These are phyloP conservation scores for Stegastes partitus DNA, from an alignment of 2,113 vertebrate species.

Conservation along the genomic window DNA sequence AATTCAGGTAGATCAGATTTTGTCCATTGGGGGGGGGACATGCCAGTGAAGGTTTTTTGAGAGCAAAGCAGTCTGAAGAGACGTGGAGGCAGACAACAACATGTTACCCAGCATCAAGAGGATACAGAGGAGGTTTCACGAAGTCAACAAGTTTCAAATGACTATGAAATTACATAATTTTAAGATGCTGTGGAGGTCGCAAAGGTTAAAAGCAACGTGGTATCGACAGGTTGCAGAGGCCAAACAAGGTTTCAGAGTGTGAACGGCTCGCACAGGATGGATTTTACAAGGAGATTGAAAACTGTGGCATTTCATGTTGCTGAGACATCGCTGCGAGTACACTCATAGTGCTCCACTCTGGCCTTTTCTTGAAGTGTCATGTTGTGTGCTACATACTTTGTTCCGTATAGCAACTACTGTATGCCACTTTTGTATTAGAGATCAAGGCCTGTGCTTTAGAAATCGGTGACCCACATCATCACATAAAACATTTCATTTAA, in stretches of 20 bases:
- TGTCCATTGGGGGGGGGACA: too few relatives aligned
- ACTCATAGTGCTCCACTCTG: constrained; percentile 39
- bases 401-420: constrained; percentile 11
- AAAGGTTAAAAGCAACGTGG: constrained; percentile 37
- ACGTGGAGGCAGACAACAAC: constrained; percentile 5
- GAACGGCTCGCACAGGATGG: constrained; percentile 42
- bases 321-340: constrained; percentile 34
- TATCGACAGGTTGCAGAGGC: constrained; percentile 44
- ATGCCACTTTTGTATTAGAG: constrained; percentile 26
- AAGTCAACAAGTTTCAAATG: constrained; percentile 49
- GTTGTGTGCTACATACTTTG: constrained; percentile 28
- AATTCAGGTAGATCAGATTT: too few relatives aligned
- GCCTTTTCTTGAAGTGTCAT: constrained; percentile 37
- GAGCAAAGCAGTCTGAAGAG: neutral
- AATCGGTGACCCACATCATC: neutral
- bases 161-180: constrained; percentile 33
- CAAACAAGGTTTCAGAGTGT: constrained; percentile 40
- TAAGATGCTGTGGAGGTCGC: constrained; percentile 22
- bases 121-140: constrained; percentile 31
- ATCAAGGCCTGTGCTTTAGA: constrained; percentile 25
- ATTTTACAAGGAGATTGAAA: constrained; percentile 28
- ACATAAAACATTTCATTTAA: constrained; percentile 8
- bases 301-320: constrained; percentile 29
- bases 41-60: neutral
- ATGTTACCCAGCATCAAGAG: constrained; percentile 15